Evolutionary conservation across 2,888 invertebrate genomes (phyloP).

Genomic region (Steromphala cineraria): DNA sequence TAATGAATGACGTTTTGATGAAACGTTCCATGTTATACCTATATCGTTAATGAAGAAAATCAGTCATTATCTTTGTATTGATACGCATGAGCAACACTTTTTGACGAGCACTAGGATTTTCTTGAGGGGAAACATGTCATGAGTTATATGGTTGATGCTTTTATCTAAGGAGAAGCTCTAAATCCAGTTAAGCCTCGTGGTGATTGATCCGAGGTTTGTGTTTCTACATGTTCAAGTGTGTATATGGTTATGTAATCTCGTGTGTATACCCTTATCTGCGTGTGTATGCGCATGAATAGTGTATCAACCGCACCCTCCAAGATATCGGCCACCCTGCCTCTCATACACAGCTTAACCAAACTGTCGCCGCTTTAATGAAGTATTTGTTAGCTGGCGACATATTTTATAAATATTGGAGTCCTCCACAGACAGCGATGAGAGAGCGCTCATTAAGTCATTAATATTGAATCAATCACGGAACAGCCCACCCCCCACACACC

Average conservation of each 20-base stretch:
- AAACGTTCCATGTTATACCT: too few relatives aligned
- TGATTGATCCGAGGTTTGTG: neutral
- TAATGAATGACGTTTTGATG: too few relatives aligned
- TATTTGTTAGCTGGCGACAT: constrained; percentile 15
- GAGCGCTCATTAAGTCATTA: constrained; percentile 7
- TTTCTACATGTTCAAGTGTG: neutral
- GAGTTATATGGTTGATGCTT: too few relatives aligned
- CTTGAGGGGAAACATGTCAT: too few relatives aligned
- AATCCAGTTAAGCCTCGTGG: too few relatives aligned
- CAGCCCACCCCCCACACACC: neutral
- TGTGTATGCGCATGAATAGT: constrained; percentile 3
- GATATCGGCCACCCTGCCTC: neutral
- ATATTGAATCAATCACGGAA: constrained; percentile 8
- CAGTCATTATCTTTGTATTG: too few relatives aligned
- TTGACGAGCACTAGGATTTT: too few relatives aligned
- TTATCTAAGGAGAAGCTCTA: too few relatives aligned
- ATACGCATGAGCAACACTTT: too few relatives aligned
- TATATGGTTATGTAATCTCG: neutral
- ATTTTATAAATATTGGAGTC: constrained; percentile 9
- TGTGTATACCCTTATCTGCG: constrained; percentile 4
- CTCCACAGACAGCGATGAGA: constrained; percentile 11
- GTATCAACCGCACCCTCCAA: neutral
- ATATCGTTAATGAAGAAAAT: too few relatives aligned
- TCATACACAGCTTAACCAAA: neutral
- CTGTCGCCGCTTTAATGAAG: neutral